Evolutionary conservation across 1,140 invertebrate species (phyloP), one percentile per base, ranked within the genome.

Genomic region (Eulimnadia texana): DNA sequence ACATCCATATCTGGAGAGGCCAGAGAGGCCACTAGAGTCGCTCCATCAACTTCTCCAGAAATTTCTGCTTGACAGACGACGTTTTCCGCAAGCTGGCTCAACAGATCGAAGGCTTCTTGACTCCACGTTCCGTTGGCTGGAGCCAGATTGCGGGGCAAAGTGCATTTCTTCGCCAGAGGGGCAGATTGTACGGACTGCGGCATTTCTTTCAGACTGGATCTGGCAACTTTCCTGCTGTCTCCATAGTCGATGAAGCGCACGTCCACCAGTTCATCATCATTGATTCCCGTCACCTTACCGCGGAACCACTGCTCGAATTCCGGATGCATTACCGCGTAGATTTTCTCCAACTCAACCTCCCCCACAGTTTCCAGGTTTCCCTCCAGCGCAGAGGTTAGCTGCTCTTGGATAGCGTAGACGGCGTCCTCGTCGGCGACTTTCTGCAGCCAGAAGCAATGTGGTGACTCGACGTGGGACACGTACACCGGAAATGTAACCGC

Each of bases 161-260:
- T 42, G 33, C 33, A 42, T 16, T 42, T 42, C 33, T 9, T 16
- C 33, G 33, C 33, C 6, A 42, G 16, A 6, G 33, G 33, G 6
- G 33, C 6, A 6, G 33, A 6, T 9, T 42, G 6, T 42, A 16
- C 33, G 6, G 16, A 16, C 33, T 42, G 33, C 33, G 33, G 6
- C 33, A 42, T 9, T 42, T 42, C 33, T 16, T 16, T 42, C 33
- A 42, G 16, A 42, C 33, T 16, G 6, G 33, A 9, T 42, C 16
- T 42, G 6, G 33, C 6, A 42, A 42, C 6, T 16, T 6, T 13
- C 25, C 42, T 22, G 1, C 27, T 28, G 55, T 58, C 55, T 10
- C 55, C 55, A 58, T 58, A 58, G 20, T 58, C 55, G 55, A 58
- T 11, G 19, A 58, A 58, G 29, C 42, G 55, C 2, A 58, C 55